Conservation (phyloP, 2,113 vertebrate species). For the Lethenteron camtschaticum region DNA sequence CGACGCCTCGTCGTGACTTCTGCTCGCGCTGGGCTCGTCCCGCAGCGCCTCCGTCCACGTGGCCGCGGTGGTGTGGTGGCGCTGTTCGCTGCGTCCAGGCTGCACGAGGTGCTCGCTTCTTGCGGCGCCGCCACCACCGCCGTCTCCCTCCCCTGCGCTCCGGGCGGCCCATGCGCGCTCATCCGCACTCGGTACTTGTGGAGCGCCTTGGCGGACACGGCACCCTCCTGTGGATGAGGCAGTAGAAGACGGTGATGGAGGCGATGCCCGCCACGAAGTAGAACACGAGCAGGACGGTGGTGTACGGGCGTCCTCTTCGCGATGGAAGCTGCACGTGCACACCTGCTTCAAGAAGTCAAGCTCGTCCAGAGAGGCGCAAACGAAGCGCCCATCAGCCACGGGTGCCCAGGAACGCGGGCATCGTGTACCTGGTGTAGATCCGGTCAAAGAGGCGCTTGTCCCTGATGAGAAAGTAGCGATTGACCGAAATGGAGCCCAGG, state of each 20-base stretch:
- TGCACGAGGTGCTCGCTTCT: no score
- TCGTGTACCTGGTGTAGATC: not conserved
- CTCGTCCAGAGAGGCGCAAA: conserved; percentile 4
- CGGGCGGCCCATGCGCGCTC: no score
- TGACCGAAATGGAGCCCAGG: not conserved
- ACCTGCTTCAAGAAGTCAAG: conserved; percentile 6
- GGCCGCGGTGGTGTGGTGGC: no score
- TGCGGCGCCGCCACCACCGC: no score
- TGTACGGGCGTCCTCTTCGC: conserved; percentile 38
- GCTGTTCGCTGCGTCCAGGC: no score
- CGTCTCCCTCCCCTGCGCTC: no score
- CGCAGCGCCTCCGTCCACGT: no score
- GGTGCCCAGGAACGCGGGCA: not conserved
- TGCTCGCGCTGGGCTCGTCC: no score
- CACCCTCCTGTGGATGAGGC: conserved; percentile 45
- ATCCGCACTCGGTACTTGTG: conserved; percentile 20
- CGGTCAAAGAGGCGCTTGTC: not conserved
- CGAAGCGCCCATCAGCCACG: not conserved
- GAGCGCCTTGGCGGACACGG: conserved; percentile 23
- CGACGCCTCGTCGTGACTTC: no score
- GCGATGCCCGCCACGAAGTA: conserved; percentile 45
- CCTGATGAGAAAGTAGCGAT: not conserved
- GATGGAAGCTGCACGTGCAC: conserved; percentile 65
- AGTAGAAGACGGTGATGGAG: conserved; percentile 42
- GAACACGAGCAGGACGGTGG: conserved; percentile 40